A percentile compares a stretch with the other conserved stretches of the same genome.
Evolutionary conservation across 64 coral and sea anemone species (phyloP).

Genomic region (Pocillopora verrucosa): DNA sequence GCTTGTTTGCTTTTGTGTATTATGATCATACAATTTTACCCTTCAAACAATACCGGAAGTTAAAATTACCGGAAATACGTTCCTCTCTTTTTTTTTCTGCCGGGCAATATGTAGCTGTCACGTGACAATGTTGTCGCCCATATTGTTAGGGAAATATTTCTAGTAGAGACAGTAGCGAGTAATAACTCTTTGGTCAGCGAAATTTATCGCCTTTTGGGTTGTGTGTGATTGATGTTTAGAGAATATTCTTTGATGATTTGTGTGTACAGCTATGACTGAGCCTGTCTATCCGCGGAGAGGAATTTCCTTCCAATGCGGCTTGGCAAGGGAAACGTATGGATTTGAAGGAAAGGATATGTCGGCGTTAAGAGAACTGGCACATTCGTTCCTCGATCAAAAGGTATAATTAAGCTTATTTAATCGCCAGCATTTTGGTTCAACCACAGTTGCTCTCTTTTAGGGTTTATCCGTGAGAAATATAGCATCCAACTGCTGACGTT

Average conservation of each 20-base stretch:
- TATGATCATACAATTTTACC: not conserved
- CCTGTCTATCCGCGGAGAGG: slow-evolving; percentile 74
- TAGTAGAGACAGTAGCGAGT: slow-evolving; percentile 31
- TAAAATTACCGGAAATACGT: slow-evolving; percentile 52
- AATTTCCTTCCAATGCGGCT: slow-evolving; percentile 91
- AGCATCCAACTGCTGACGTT: not conserved
- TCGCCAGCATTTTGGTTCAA: not conserved
- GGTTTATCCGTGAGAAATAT: not conserved
- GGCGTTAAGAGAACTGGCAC: slow-evolving; percentile 81
- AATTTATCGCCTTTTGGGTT: slow-evolving; percentile 46
- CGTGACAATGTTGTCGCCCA: slow-evolving; percentile 75
- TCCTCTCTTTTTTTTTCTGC: slow-evolving; percentile 6
- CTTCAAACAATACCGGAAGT: slow-evolving; percentile 1
- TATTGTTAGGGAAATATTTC: slow-evolving; percentile 74
- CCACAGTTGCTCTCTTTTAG: not conserved
- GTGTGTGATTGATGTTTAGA: slow-evolving; percentile 28
- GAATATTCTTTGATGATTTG: slow-evolving; percentile 57
- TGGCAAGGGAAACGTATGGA: slow-evolving; percentile 87
- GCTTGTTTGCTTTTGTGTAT: not conserved
- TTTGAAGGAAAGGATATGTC: slow-evolving; percentile 88
- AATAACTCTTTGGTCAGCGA: slow-evolving; percentile 45
- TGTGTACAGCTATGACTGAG: slow-evolving; percentile 69
- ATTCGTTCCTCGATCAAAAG: slow-evolving; percentile 93
- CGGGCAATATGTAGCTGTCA: slow-evolving; percentile 61
- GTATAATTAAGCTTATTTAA: slow-evolving; percentile 37